These are phyloP conservation scores for Macrotis lagotis DNA, from an alignment of 2,113 vertebrate genomes.

Conservation along the genomic window DNA sequence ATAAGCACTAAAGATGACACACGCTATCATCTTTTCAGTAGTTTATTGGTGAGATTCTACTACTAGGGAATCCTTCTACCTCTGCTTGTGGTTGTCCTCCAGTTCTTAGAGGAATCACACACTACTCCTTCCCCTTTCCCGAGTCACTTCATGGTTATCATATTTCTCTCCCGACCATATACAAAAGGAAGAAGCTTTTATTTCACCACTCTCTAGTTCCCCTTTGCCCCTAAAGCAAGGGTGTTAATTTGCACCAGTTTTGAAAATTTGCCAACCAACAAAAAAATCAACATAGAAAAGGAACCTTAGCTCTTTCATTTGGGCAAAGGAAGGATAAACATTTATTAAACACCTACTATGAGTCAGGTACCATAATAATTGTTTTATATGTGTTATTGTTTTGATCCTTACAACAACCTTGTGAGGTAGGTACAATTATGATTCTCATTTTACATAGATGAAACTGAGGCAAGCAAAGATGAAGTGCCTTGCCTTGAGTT, in stretches of 20 bases:
- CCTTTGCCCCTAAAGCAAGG: background rate
- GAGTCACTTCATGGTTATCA: background rate
- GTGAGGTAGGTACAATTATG: background rate
- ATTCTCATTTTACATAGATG: background rate
- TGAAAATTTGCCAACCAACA: background rate
- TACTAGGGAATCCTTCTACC: background rate
- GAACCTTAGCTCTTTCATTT: background rate
- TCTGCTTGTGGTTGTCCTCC: background rate
- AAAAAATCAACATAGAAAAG: background rate
- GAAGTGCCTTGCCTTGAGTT: background rate
- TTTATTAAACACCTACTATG: background rate
- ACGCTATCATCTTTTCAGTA: background rate
- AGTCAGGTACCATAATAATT: background rate
- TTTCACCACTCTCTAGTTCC: background rate
- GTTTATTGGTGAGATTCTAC: background rate
- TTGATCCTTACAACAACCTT: background rate
- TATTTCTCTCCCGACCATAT: background rate
- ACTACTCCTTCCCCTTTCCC: background rate
- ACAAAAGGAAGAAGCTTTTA: background rate
- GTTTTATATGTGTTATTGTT: background rate
- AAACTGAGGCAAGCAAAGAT: background rate
- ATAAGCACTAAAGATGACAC: background rate
- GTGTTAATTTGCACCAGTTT: background rate
- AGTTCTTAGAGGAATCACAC: background rate
- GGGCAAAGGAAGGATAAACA: background rate